phyloP scores from a whole-genome alignment of 2,113 vertebrate genomes.

The Brachionichthys hirsutus region DNA sequence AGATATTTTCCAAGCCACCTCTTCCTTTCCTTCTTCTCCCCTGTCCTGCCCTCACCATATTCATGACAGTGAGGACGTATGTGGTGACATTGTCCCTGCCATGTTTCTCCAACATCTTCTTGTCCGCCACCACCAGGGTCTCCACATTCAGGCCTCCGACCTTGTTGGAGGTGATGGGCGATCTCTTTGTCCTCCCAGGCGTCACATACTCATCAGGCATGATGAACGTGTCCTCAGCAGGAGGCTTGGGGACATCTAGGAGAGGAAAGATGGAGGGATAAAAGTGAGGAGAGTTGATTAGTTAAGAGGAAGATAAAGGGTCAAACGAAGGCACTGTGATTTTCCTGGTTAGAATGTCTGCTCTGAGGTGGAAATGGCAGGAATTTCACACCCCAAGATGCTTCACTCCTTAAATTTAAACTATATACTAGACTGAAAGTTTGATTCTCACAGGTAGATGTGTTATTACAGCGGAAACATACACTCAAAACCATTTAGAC shows the following conservation, averaged over 20 bases:
- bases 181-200: conserved; percentile 81
- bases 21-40: conserved; percentile 2
- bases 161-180: conserved; percentile 83
- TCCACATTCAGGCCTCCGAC: conserved; percentile 89
- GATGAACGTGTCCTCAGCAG: conserved; percentile 78
- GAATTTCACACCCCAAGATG: conserved; percentile 59
- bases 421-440: not conserved
- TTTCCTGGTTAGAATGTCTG: conserved; percentile 52
- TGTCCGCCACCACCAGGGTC: conserved; percentile 96
- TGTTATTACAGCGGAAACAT: no score
- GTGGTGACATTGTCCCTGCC: conserved; percentile 93
- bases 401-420: conserved; percentile 47
- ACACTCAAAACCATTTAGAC: no score
- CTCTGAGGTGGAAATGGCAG: conserved; percentile 60
- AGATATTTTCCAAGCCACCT: not conserved
- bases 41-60: conserved; percentile 84
- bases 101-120: conserved; percentile 95
- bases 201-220: conserved; percentile 83
- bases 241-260: conserved; percentile 87
- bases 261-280: conserved; percentile 14
- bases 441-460: not conserved
- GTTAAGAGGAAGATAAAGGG: conserved; percentile 1
- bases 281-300: conserved; percentile 37
- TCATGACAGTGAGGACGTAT: conserved; percentile 97
- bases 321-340: conserved; percentile 49